Conservation (phyloP, 2,797 vertebrate genomes). For the Sebastes cheni region DNA sequence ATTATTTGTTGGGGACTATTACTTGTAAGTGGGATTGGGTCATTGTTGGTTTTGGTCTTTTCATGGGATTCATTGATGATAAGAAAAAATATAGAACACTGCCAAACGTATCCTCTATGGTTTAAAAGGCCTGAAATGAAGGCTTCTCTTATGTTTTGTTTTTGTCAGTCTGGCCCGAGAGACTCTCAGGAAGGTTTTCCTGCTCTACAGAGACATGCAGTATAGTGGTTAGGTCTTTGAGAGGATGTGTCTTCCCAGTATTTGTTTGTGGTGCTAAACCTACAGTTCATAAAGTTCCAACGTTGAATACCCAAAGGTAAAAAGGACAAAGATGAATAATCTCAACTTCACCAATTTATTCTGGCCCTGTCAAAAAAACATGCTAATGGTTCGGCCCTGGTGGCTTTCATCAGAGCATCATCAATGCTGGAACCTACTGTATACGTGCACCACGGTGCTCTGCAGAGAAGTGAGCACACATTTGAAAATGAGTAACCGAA, state of each 20-base stretch:
- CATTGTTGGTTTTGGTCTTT: not conserved
- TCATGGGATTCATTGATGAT: not conserved
- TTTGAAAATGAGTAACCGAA: constrained; percentile 43
- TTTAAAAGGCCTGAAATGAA: not conserved
- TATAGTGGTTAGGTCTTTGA: not conserved
- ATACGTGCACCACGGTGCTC: constrained; percentile 1
- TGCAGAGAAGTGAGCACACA: constrained; percentile 9
- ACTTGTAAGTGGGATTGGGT: not conserved
- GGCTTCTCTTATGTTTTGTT: not conserved
- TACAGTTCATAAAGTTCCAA: not conserved
- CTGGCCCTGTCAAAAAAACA: not conserved
- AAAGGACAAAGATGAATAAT: not conserved
- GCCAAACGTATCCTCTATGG: not conserved
- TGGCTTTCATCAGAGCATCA: not conserved
- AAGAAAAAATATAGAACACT: not conserved
- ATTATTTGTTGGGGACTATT: not conserved
- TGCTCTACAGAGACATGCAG: not conserved
- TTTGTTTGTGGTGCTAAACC: not conserved
- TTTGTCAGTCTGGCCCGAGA: not conserved
- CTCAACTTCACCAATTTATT: not conserved
- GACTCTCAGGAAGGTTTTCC: not conserved
- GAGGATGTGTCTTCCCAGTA: not conserved
- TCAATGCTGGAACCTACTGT: not conserved
- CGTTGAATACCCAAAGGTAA: not conserved
- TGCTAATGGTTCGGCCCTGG: not conserved